A percentile compares a stretch with the other conserved stretches of the same genome.
These are phyloP conservation scores for Planiliza haematocheilus DNA, from an alignment of 2,113 vertebrate genomes.

Conservation along the genomic window DNA sequence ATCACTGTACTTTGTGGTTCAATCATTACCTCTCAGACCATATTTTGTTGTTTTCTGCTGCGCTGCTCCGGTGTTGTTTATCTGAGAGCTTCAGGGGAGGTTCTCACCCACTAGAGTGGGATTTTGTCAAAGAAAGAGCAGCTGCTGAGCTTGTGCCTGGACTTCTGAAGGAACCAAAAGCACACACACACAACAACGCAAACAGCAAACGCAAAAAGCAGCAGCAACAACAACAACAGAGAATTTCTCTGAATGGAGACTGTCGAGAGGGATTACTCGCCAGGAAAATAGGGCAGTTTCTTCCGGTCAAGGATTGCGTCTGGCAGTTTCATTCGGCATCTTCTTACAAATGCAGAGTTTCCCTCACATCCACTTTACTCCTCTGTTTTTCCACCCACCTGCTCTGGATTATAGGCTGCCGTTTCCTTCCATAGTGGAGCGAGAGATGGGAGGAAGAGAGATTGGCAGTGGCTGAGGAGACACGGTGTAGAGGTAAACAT, in stretches of 20 bases:
- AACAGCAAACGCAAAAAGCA: no score
- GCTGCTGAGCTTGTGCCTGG: background rate
- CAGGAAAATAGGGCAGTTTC: slow-evolving; percentile 54
- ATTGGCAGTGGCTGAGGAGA: slow-evolving; percentile 4
- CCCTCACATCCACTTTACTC: background rate
- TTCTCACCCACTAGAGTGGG: slow-evolving; percentile 10
- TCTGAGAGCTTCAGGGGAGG: slow-evolving; percentile 18
- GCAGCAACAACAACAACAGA: background rate
- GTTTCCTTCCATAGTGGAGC: background rate
- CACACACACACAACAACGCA: slow-evolving; percentile 5
- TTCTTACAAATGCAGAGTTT: slow-evolving; percentile 11
- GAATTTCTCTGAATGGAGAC: slow-evolving; percentile 47
- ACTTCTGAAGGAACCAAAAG: slow-evolving; percentile 21
- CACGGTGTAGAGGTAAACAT: background rate
- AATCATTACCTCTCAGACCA: no score
- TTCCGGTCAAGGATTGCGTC: slow-evolving; percentile 52
- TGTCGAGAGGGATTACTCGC: slow-evolving; percentile 49
- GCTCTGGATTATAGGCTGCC: slow-evolving; percentile 22
- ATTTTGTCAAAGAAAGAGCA: slow-evolving; percentile 7
- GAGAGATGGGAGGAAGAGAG: background rate
- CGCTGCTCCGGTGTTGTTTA: slow-evolving; percentile 27
- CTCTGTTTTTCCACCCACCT: slow-evolving; percentile 2
- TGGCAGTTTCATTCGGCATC: slow-evolving; percentile 26
- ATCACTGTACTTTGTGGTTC: no score
- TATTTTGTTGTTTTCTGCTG: background rate